A percentile compares a stretch with the other conserved stretches of the same genome.
These are phyloP conservation scores for Crotalus viridis DNA, from an alignment of 2,113 vertebrate genomes.

Conservation along the genomic window DNA sequence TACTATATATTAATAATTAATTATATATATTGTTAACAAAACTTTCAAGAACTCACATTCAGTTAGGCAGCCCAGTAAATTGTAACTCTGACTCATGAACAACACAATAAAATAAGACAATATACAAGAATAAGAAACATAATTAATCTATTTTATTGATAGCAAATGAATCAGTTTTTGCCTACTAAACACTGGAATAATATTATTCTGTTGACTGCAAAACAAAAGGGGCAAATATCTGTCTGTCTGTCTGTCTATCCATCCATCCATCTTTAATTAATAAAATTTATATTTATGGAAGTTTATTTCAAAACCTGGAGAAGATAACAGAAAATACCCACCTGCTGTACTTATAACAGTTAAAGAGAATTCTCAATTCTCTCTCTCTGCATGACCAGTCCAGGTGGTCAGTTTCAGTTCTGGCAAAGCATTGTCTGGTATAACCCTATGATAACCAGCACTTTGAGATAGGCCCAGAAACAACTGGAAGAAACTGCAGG, in stretches of 20 bases:
- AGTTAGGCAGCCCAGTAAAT: background rate
- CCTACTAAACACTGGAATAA: background rate
- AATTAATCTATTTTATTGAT: background rate
- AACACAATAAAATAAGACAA: background rate
- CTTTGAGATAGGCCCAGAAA: background rate
- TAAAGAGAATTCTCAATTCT: background rate
- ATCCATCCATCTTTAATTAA: background rate
- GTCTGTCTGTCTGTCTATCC: background rate
- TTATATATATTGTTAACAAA: background rate
- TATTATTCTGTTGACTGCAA: background rate
- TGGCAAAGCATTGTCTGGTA: background rate
- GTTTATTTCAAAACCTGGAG: background rate
- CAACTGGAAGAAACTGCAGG: background rate
- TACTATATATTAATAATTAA: background rate
- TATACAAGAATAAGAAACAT: background rate
- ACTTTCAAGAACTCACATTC: background rate
- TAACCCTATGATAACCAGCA: background rate
- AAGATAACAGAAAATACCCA: background rate
- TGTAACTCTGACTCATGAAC: background rate
- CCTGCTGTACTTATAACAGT: background rate
- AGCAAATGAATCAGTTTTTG: background rate
- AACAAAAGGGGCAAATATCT: background rate
- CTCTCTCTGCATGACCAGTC: background rate
- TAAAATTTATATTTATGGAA: background rate
- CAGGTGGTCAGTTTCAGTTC: background rate